These are phyloP conservation scores for Aspidiotus destructor DNA, from an alignment of 2,888 invertebrate species.

Conservation along the genomic window DNA sequence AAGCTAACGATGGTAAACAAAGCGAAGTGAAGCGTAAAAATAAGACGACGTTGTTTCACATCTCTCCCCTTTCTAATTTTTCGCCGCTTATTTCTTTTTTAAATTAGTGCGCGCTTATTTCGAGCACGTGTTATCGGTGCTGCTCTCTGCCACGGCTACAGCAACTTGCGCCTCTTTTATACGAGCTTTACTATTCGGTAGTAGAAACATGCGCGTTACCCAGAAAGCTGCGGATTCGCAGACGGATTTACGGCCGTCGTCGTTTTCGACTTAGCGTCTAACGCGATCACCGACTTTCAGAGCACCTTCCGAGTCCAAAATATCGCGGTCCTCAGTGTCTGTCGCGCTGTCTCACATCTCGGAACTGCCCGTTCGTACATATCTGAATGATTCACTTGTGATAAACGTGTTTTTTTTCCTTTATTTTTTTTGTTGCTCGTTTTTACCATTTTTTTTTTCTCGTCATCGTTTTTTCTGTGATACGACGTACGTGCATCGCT, in stretches of 20 bases:
- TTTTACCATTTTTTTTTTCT: background rate
- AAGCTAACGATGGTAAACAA: no score
- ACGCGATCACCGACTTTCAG: constrained; percentile 20
- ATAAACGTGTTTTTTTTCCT: constrained; percentile 13
- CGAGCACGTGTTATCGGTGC: constrained; percentile 6
- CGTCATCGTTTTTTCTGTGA: background rate
- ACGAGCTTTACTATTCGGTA: background rate
- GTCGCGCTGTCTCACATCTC: constrained; percentile 20
- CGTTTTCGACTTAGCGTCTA: background rate
- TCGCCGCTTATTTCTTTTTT: no score
- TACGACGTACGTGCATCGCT: background rate
- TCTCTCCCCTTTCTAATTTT: no score
- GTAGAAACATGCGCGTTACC: constrained; percentile 17
- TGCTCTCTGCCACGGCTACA: constrained; percentile 7
- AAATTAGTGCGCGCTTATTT: no score
- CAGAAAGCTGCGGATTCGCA: background rate
- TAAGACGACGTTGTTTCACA: no score
- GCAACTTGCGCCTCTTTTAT: background rate
- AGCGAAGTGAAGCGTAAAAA: no score
- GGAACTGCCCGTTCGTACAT: constrained; percentile 19
- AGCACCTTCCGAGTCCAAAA: constrained; percentile 13
- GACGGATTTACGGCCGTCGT: constrained; percentile 13
- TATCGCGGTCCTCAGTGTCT: constrained; percentile 12
- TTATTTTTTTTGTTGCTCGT: background rate
- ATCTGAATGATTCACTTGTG: constrained; percentile 14